A percentile compares a stretch with the other conserved stretches of the same genome.
These are phyloP conservation scores for Ennomos fuscantarius DNA, from an alignment of 2,888 invertebrate species.

Conservation along the genomic window DNA sequence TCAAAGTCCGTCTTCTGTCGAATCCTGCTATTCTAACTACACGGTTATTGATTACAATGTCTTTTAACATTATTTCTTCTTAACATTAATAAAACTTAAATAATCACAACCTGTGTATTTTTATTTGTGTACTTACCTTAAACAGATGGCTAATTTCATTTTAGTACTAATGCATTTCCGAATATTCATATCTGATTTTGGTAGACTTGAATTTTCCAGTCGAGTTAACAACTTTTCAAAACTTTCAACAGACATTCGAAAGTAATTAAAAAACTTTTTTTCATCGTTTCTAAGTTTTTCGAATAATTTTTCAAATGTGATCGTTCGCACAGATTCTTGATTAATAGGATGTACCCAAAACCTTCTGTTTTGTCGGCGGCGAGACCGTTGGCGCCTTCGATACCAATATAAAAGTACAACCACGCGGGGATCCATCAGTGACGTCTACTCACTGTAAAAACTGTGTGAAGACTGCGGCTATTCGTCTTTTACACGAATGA, in stretches of 20 bases:
- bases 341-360: conserved; percentile 40
- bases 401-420: too few relatives aligned
- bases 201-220: conserved; percentile 39
- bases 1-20: conserved; percentile 40
- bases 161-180: conserved; percentile 37
- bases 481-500: too few relatives aligned
- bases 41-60: conserved; percentile 27
- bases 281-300: conserved; percentile 38
- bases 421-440: too few relatives aligned
- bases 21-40: conserved; percentile 41
- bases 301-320: conserved; percentile 32
- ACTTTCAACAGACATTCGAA: conserved; percentile 38
- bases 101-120: too few relatives aligned
- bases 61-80: conserved; percentile 34
- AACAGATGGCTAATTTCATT: conserved; percentile 40
- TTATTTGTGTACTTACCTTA: conserved; percentile 41
- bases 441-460: too few relatives aligned
- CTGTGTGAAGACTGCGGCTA: too few relatives aligned
- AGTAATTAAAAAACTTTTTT: conserved; percentile 32
- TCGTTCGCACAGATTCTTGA: conserved; percentile 37
- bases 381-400: conserved; percentile 22
- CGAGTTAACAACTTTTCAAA: conserved; percentile 36
- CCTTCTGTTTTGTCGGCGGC: conserved; percentile 19
- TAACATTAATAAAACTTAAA: conserved; percentile 32
- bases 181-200: conserved; percentile 41